These are phyloP conservation scores for Pachyuromys duprasi DNA, from an alignment of 2,797 vertebrate species.

Conservation along the genomic window DNA sequence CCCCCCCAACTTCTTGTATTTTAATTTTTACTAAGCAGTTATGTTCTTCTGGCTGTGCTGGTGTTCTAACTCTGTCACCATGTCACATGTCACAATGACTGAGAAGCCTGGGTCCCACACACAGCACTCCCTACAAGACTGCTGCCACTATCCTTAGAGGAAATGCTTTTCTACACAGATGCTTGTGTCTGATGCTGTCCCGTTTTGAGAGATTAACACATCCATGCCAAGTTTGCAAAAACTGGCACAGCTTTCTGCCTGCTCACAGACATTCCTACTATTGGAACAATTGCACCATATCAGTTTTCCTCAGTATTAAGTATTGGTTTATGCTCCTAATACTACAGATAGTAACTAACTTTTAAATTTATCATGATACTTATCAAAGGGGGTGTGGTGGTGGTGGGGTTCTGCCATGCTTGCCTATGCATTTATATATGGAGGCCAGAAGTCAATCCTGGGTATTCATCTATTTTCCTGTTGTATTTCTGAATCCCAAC, in stretches of 20 bases:
- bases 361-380: neutral
- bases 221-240: neutral
- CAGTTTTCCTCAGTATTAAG: neutral
- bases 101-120: neutral
- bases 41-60: neutral
- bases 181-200: neutral
- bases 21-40: slow-evolving; percentile 9
- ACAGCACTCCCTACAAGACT: neutral
- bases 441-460: neutral
- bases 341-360: neutral
- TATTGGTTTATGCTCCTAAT: neutral
- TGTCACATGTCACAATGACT: neutral
- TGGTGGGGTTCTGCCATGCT: neutral
- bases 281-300: neutral
- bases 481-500: neutral
- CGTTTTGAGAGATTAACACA: neutral
- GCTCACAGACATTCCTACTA: neutral
- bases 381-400: too few relatives aligned
- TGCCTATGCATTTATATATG: too few relatives aligned
- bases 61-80: neutral
- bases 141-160: neutral
- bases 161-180: neutral
- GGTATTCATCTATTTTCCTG: neutral
- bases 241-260: neutral
- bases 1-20: neutral